These are phyloP conservation scores for Condylostylus longicornis DNA, from an alignment of 1,140 invertebrate genomes.

Conservation along the genomic window DNA sequence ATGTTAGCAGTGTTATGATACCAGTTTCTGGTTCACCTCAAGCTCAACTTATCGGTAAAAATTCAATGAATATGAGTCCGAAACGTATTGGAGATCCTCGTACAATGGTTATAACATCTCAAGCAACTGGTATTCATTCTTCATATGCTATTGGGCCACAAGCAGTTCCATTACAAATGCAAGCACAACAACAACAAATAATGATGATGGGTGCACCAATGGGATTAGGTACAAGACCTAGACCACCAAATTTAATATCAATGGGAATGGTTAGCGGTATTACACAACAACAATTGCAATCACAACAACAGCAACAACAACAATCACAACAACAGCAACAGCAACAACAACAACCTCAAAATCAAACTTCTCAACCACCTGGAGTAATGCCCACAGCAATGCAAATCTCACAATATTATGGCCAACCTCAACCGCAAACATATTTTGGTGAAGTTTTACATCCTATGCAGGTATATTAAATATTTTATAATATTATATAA, in stretches of 20 bases:
- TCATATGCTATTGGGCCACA: too few species aligned
- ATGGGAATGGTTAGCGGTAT: constrained; percentile 14
- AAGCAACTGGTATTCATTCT: too few species aligned
- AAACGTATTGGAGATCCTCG: constrained; percentile 14
- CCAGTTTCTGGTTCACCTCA: background rate
- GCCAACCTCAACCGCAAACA: constrained; percentile 4
- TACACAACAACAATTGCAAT: constrained; percentile 11
- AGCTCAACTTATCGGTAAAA: constrained; percentile 9
- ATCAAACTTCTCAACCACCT: too few species aligned
- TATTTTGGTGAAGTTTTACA: constrained; percentile 30
- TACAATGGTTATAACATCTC: constrained; percentile 10
- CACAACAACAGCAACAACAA: constrained; percentile 23
- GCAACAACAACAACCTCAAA: constrained; percentile 16
- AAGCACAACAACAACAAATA: constrained; percentile 1
- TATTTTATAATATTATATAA: background rate
- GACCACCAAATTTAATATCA: constrained; percentile 8
- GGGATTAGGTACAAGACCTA: constrained; percentile 4
- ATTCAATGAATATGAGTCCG: constrained; percentile 24
- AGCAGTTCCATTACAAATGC: constrained; percentile 6
- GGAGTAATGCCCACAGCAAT: constrained; percentile 2
- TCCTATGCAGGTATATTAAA: constrained; percentile 19
- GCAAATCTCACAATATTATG: constrained; percentile 2
- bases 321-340: constrained; percentile 16
- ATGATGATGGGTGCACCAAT: background rate
- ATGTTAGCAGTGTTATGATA: background rate